These are phyloP conservation scores for Odontesthes bonariensis DNA, from an alignment of 2,113 vertebrate genomes.

Conservation along the genomic window DNA sequence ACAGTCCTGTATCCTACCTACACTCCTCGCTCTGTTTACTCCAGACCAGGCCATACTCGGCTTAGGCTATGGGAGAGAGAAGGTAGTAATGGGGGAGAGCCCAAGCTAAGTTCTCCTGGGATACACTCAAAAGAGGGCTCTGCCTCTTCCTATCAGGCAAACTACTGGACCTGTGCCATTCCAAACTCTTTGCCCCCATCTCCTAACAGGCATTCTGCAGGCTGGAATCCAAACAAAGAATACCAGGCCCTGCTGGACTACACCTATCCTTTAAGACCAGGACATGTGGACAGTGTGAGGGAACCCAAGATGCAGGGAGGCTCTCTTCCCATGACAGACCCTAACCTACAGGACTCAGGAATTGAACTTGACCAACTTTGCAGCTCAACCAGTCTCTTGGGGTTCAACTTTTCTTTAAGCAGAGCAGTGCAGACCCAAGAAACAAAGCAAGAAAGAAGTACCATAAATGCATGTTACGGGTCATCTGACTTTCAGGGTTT, in stretches of 20 bases:
- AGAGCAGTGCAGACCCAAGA: neutral
- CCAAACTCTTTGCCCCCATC: slow-evolving; percentile 84
- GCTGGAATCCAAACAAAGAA: slow-evolving; percentile 90
- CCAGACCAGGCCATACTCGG: slow-evolving; percentile 24
- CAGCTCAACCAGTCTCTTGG: slow-evolving; percentile 76
- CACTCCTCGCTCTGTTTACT: slow-evolving; percentile 27
- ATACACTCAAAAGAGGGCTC: slow-evolving; percentile 20
- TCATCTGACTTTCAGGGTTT: slow-evolving; percentile 54
- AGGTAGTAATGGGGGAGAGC: neutral
- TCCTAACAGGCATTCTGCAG: slow-evolving; percentile 84
- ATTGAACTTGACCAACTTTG: slow-evolving; percentile 88
- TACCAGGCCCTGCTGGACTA: slow-evolving; percentile 93
- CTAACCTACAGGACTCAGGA: slow-evolving; percentile 88
- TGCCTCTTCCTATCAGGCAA: slow-evolving; percentile 80
- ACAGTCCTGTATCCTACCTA: slow-evolving; percentile 58
- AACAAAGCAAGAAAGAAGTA: neutral
- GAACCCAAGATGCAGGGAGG: slow-evolving; percentile 22
- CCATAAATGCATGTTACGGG: neutral
- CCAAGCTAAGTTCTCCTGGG: slow-evolving; percentile 5
- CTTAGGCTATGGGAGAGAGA: neutral
- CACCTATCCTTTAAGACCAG: slow-evolving; percentile 90
- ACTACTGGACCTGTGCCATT: slow-evolving; percentile 92
- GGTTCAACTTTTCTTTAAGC: slow-evolving; percentile 36
- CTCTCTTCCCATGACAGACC: slow-evolving; percentile 55
- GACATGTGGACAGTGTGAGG: slow-evolving; percentile 60